Conservation (phyloP, 2,797 vertebrate genomes). For the Thamnophis elegans region DNA sequence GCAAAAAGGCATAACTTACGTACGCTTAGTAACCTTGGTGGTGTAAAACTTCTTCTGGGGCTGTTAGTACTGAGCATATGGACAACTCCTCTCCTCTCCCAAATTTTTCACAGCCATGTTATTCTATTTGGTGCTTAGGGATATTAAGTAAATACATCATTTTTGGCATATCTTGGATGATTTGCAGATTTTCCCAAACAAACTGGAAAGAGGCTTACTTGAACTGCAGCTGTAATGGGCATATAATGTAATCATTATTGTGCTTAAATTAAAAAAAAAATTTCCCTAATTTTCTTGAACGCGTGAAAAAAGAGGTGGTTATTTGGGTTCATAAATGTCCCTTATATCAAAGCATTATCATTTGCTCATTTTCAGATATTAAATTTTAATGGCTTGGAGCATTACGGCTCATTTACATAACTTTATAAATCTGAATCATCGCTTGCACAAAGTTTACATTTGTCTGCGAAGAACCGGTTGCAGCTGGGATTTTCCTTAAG, state of each 20-base stretch:
- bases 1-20: background rate
- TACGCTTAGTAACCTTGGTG: conserved; percentile 31
- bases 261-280: background rate
- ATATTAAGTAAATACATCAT: conserved; percentile 8
- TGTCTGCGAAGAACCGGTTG: background rate
- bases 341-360: background rate
- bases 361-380: background rate
- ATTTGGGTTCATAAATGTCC: conserved; percentile 15
- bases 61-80: conserved; percentile 20
- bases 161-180: background rate
- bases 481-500: background rate
- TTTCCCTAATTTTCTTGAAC: background rate
- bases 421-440: background rate
- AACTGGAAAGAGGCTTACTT: conserved; percentile 25
- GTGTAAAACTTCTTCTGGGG: background rate
- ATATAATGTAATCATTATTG: conserved; percentile 25
- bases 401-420: background rate
- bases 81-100: background rate
- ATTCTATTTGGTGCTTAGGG: background rate
- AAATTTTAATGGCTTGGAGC: conserved; percentile 3
- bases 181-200: conserved; percentile 8
- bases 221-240: conserved; percentile 19
- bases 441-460: background rate
- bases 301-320: background rate
- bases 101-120: conserved; percentile 6